A percentile compares a stretch with the other conserved stretches of the same genome.
These are phyloP conservation scores for Diplodus puntazzo DNA, from an alignment of 2,797 vertebrate genomes.

Conservation along the genomic window DNA sequence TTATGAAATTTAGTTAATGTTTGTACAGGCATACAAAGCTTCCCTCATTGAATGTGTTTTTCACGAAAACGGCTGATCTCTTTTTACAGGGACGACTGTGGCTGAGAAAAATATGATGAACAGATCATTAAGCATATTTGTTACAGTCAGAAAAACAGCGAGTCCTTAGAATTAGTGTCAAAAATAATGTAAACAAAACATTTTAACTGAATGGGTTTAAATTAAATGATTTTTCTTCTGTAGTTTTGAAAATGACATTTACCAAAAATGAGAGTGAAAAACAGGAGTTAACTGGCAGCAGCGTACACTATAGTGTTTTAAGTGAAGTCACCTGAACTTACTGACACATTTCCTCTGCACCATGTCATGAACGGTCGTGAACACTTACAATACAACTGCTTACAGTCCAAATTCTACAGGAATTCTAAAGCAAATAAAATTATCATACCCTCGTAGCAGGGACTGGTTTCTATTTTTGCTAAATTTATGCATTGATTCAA, in stretches of 20 bases:
- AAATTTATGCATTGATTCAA: too few species aligned
- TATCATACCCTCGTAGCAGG: not conserved
- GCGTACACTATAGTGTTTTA: not conserved
- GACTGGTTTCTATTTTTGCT: not conserved
- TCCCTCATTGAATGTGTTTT: constrained; percentile 23
- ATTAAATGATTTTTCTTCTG: not conserved
- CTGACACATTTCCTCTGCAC: not conserved
- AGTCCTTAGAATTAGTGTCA: constrained; percentile 10
- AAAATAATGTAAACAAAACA: not conserved
- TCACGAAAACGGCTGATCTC: not conserved
- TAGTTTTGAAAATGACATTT: not conserved
- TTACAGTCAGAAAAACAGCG: not conserved
- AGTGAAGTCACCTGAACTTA: not conserved
- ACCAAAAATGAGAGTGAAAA: not conserved
- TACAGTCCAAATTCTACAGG: not conserved
- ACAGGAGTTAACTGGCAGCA: not conserved
- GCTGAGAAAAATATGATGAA: not conserved
- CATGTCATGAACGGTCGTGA: not conserved
- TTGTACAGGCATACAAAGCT: constrained; percentile 36
- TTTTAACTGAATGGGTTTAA: not conserved
- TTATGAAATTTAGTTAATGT: constrained; percentile 31
- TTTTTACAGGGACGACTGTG: constrained; percentile 1
- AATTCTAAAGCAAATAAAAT: not conserved
- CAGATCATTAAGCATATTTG: not conserved
- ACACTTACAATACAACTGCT: not conserved